phyloP scores from a whole-genome alignment of 1,140 invertebrate species.

The Teleogryllus occipitalis region DNA sequence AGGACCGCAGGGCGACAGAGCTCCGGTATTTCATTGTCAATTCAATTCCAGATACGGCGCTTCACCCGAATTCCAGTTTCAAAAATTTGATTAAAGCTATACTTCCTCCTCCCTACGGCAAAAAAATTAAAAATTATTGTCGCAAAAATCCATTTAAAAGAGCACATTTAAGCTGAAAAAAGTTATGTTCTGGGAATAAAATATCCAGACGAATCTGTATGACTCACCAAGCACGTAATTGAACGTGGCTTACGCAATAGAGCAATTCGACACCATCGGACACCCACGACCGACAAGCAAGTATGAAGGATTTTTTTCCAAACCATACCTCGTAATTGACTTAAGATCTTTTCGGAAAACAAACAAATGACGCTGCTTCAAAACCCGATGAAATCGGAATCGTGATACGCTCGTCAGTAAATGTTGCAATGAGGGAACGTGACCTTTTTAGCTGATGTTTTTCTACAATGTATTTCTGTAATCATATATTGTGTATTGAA shows the following conservation, averaged over 20 bases:
- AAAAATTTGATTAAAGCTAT: conserved; percentile 2
- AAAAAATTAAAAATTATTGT: conserved; percentile 2
- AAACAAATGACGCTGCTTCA: too few species aligned
- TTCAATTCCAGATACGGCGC: background rate
- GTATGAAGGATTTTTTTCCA: background rate
- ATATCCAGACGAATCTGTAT: background rate
- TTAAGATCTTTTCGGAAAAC: background rate
- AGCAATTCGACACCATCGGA: background rate
- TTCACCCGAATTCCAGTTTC: background rate
- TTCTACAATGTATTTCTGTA: too few species aligned
- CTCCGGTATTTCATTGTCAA: background rate
- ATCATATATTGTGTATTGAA: too few species aligned
- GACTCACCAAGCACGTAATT: background rate
- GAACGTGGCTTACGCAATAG: background rate
- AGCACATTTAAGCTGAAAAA: background rate
- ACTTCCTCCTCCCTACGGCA: background rate
- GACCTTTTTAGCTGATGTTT: too few species aligned
- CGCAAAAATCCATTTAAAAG: background rate
- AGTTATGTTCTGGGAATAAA: background rate
- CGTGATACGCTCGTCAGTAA: too few species aligned
- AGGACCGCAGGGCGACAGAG: background rate
- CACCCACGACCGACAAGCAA: background rate
- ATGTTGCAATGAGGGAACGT: too few species aligned
- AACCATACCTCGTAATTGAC: background rate
- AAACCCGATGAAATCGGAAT: too few species aligned